Percentiles rank a stretch among this genome's conserved stretches.
Evolutionary conservation across 2,888 invertebrate genomes (phyloP).

Genomic region (Temnothorax ravouxi): DNA sequence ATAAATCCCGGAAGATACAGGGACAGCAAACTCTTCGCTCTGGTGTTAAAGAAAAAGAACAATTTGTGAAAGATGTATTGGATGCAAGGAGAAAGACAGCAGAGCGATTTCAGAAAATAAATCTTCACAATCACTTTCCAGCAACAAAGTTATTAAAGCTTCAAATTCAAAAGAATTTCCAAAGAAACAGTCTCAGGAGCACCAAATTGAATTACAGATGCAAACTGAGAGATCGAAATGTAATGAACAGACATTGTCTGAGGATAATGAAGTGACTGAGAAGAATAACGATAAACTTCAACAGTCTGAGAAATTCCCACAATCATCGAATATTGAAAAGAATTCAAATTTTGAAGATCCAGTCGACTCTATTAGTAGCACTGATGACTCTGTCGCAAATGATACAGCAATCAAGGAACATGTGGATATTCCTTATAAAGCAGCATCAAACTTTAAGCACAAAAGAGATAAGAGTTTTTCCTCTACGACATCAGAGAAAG

Average conservation of each 20-base stretch:
- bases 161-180: no score
- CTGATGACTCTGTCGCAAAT: not conserved
- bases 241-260: slow-evolving; percentile 10
- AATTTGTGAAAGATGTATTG: slow-evolving; percentile 12
- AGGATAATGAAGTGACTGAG: not conserved
- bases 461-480: not conserved
- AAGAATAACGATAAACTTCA: not conserved
- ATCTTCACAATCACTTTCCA: slow-evolving; percentile 10
- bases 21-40: not conserved
- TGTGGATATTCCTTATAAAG: not conserved
- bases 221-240: not conserved
- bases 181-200: not conserved
- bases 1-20: not conserved
- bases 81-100: not conserved
- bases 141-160: not conserved
- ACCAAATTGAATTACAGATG: not conserved
- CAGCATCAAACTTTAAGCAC: not conserved
- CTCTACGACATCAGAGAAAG: not conserved
- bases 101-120: not conserved
- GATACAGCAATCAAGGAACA: not conserved
- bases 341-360: not conserved
- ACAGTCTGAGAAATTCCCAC: not conserved
- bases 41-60: slow-evolving; percentile 4
- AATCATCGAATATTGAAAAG: not conserved
- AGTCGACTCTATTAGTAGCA: not conserved